Percentiles rank a stretch among this genome's conserved stretches.
Evolutionary conservation across 2,113 vertebrate species (phyloP).

Genomic region (Saguinus midas): DNA sequence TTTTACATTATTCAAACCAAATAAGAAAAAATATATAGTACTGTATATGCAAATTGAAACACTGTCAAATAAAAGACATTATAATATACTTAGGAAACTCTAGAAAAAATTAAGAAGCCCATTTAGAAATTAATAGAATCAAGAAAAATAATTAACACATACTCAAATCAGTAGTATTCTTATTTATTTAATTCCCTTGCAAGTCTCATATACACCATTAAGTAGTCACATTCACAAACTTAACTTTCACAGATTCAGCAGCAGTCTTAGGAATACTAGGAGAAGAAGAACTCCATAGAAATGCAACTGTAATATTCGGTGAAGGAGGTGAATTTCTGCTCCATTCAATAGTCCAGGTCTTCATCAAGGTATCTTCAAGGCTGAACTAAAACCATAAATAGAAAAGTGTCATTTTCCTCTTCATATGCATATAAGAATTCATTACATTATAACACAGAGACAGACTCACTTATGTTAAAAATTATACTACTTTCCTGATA

Average conservation of each 20-base stretch:
- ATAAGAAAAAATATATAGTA: not conserved
- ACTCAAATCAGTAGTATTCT: not conserved
- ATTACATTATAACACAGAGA: not conserved
- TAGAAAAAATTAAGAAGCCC: not conserved
- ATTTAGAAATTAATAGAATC: conserved; percentile 20
- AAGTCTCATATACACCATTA: not conserved
- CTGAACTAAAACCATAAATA: conserved; percentile 20
- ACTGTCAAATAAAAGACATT: not conserved
- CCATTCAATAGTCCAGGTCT: not conserved
- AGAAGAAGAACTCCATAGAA: not conserved
- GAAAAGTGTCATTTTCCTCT: conserved; percentile 46
- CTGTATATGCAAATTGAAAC: not conserved
- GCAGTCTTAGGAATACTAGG: not conserved
- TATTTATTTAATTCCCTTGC: conserved; percentile 48
- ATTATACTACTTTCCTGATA: not conserved
- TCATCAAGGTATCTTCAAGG: not conserved
- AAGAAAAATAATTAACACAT: conserved; percentile 8
- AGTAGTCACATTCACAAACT: conserved; percentile 39
- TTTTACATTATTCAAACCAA: conserved; percentile 11
- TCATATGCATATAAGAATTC: not conserved
- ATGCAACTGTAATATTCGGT: not conserved
- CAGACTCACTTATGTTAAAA: not conserved
- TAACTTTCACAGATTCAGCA: conserved; percentile 26
- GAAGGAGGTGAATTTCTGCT: not conserved
- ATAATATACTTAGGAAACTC: not conserved